Percentiles rank a stretch among this genome's conserved stretches.
Evolutionary conservation across 2,888 invertebrate species (phyloP).

Genomic region (Megastigmus dorsalis): DNA sequence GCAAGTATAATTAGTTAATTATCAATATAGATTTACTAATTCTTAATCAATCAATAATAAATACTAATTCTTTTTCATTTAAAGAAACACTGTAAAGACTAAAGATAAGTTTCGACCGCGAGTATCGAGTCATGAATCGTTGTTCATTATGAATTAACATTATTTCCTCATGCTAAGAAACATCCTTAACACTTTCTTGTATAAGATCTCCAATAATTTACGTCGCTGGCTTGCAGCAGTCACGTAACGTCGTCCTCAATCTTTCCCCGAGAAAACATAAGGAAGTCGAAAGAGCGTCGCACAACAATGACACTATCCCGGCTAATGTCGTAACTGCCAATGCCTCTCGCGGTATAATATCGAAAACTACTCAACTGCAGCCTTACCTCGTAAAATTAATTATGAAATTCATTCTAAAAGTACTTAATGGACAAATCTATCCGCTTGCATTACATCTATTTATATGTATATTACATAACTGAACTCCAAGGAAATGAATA

Average conservation of each 20-base stretch:
- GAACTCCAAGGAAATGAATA: no score
- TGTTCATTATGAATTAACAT: background rate
- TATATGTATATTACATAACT: no score
- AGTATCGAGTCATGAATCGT: no score
- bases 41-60: no score
- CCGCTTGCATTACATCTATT: no score
- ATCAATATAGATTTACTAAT: no score
- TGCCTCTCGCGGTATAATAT: background rate
- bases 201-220: conserved; percentile 17
- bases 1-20: no score
- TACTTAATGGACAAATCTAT: no score
- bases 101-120: no score
- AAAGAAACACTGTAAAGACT: no score
- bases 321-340: background rate
- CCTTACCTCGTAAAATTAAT: conserved; percentile 6
- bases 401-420: background rate
- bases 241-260: conserved; percentile 19
- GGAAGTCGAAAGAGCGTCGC: conserved; percentile 13
- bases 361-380: background rate
- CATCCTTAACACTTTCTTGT: conserved; percentile 2
- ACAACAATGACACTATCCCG: conserved; percentile 8
- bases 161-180: background rate
- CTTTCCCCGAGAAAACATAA: conserved; percentile 21
- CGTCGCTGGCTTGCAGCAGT: background rate
- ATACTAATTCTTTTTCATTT: no score